Evolutionary conservation across 2,113 vertebrate genomes (phyloP).

Genomic region (Isichthys henryi): DNA sequence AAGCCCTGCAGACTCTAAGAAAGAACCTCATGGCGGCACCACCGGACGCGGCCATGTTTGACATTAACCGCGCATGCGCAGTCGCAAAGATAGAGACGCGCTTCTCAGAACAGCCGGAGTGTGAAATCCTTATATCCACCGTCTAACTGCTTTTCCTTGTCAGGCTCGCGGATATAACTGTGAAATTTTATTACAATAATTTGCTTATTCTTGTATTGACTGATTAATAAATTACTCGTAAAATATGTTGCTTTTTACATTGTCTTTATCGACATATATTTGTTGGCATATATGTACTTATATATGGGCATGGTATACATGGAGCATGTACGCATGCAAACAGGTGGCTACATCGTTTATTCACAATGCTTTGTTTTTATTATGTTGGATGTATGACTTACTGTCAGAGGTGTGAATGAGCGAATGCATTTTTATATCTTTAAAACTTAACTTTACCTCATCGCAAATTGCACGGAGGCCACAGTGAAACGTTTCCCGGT

Average conservation of each 20-base stretch:
- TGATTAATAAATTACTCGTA: neutral
- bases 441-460: no score
- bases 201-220: neutral
- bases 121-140: neutral
- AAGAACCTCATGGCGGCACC: neutral
- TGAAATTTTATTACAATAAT: neutral
- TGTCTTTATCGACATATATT: neutral
- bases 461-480: neutral
- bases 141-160: neutral
- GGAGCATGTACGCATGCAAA: neutral
- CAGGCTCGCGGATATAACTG: neutral
- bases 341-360: neutral
- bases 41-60: conserved; percentile 1
- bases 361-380: neutral
- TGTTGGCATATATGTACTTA: neutral
- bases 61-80: neutral
- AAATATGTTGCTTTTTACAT: neutral
- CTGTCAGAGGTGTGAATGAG: no score
- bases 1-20: neutral
- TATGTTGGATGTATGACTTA: no score
- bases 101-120: neutral
- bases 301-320: neutral
- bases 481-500: neutral
- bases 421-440: no score
- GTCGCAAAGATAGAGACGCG: neutral